A percentile compares a stretch with the other conserved stretches of the same genome.
Conservation (phyloP, 2,797 vertebrate species). For the Dryobates pubescens region DNA sequence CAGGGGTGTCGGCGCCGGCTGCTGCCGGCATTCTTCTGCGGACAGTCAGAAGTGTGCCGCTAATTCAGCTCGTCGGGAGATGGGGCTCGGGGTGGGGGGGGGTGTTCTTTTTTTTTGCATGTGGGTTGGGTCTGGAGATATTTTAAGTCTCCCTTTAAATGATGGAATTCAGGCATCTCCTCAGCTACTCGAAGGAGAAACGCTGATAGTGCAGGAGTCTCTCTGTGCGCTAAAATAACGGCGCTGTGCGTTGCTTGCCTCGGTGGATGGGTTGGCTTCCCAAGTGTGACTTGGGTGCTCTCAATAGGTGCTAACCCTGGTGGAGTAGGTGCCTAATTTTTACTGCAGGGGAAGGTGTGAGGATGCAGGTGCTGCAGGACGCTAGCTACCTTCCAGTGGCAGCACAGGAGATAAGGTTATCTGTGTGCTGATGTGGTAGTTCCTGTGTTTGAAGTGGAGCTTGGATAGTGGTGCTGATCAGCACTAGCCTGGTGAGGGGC, state of each 20-base stretch:
- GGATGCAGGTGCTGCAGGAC: neutral
- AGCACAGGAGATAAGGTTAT: neutral
- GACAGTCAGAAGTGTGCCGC: neutral
- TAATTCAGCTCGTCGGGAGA: neutral
- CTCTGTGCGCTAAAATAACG: neutral
- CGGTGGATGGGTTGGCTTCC: neutral
- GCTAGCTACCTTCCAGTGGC: neutral
- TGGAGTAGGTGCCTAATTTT: neutral
- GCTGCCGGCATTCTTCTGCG: conserved; percentile 4
- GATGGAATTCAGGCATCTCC: neutral
- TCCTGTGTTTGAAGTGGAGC: neutral
- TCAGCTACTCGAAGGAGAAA: neutral
- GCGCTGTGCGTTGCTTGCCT: fast-evolving
- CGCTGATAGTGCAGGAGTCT: neutral
- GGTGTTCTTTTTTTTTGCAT: neutral
- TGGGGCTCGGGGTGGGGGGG: too few relatives aligned
- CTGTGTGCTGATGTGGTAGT: neutral
- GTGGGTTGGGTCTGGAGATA: conserved; percentile 6
- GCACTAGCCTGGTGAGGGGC: fast-evolving
- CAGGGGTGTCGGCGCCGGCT: neutral
- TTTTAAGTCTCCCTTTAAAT: conserved; percentile 18
- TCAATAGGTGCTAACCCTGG: fast-evolving
- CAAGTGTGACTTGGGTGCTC: neutral
- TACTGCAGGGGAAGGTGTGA: neutral
- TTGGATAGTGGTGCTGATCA: neutral